phyloP scores from a whole-genome alignment of 2,113 vertebrate species.

The Neolamprologus caudopunctatus region DNA sequence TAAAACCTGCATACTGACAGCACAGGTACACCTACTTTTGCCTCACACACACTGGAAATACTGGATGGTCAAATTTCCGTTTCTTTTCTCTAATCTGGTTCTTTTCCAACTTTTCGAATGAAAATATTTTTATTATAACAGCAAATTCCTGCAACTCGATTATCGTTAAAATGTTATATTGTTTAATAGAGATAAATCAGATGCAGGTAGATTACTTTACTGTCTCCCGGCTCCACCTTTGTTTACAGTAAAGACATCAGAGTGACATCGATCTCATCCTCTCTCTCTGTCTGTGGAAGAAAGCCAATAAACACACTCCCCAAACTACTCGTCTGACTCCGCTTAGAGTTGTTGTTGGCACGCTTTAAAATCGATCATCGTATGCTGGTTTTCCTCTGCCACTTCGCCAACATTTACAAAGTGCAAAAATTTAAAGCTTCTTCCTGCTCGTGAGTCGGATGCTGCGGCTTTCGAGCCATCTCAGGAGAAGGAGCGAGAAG shows the following conservation, averaged over 20 bases:
- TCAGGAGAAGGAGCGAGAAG: neutral
- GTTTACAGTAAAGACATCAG: neutral
- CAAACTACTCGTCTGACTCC: neutral
- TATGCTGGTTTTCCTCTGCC: constrained; percentile 14
- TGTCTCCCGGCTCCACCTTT: neutral
- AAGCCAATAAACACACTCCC: neutral
- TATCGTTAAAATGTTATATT: neutral
- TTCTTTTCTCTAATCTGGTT: neutral
- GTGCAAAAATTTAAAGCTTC: constrained; percentile 32
- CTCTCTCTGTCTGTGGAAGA: neutral
- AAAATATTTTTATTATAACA: neutral
- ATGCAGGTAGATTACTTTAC: neutral
- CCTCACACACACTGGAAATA: neutral
- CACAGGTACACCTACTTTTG: neutral
- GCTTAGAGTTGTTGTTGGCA: neutral
- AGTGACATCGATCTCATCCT: neutral
- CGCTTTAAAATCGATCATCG: neutral
- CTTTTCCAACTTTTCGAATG: neutral
- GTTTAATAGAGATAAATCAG: neutral
- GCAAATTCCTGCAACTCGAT: neutral
- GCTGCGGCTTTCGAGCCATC: neutral
- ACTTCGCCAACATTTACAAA: constrained; percentile 5
- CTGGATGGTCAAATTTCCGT: neutral
- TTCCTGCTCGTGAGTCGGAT: neutral
- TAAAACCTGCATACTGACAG: neutral